Conservation (phyloP, 2,113 vertebrate genomes). For the Tetrax tetrax region DNA sequence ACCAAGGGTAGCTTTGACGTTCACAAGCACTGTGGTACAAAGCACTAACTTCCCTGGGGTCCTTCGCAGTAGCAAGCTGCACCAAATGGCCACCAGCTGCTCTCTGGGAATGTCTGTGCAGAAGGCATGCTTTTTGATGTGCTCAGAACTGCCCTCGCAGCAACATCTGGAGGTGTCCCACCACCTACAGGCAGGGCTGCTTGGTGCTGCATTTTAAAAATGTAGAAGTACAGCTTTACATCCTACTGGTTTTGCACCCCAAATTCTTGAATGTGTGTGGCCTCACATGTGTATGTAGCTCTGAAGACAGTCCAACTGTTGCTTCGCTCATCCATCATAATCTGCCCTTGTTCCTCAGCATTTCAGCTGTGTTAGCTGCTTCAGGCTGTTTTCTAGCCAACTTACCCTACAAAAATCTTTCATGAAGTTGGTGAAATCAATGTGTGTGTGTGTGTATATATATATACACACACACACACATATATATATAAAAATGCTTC, state of each 20-base stretch:
- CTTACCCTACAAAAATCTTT: neutral
- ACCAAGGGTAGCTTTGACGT: neutral
- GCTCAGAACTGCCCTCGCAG: neutral
- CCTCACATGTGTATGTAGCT: neutral
- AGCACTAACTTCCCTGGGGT: neutral
- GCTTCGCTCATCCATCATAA: neutral
- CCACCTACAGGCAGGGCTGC: neutral
- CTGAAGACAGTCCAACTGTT: neutral
- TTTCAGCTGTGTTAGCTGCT: neutral
- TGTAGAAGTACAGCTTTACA: neutral
- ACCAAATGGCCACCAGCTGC: constrained; percentile 30
- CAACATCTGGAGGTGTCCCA: neutral
- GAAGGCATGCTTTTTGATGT: neutral
- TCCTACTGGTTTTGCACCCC: neutral
- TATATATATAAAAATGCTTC: neutral
- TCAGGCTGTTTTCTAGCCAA: neutral
- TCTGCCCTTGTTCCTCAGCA: neutral
- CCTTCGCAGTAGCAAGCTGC: neutral
- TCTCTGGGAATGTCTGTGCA: neutral
- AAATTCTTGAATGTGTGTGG: neutral
- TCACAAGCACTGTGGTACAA: neutral
- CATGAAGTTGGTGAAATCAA: neutral
- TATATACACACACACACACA: neutral
- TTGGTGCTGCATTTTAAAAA: neutral
- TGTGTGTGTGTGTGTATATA: no score